phyloP scores from a whole-genome alignment of 2,113 vertebrate species.

The Silurus asotus region DNA sequence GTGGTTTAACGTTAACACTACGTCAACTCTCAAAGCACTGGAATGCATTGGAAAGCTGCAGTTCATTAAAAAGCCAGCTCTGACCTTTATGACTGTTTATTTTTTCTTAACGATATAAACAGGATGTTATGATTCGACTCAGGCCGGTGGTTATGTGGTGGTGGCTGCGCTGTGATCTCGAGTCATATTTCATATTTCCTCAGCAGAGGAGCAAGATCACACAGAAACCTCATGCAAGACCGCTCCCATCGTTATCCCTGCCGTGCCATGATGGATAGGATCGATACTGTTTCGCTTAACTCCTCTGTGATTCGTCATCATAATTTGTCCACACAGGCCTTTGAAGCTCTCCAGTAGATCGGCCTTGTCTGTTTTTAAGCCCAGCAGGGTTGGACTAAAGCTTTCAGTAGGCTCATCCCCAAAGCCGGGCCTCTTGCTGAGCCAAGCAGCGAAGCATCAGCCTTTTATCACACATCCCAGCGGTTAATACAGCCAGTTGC shows the following conservation, averaged over 20 bases:
- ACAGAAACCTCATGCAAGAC: constrained; percentile 48
- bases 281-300: constrained; percentile 58
- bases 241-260: constrained; percentile 39
- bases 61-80: constrained; percentile 19
- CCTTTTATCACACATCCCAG: constrained; percentile 61
- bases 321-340: constrained; percentile 52
- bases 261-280: constrained; percentile 61
- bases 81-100: constrained; percentile 25
- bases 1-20: not conserved
- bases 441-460: constrained; percentile 54
- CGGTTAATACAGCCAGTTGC: constrained; percentile 51
- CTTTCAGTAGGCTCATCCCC: constrained; percentile 58
- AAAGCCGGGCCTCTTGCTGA: constrained; percentile 29
- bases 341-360: constrained; percentile 61
- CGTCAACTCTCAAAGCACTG: not conserved
- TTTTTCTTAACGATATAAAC: constrained; percentile 39
- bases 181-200: constrained; percentile 63
- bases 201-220: constrained; percentile 54
- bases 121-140: constrained; percentile 44
- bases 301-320: constrained; percentile 65
- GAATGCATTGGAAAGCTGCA: constrained; percentile 39
- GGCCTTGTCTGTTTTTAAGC: constrained; percentile 61
- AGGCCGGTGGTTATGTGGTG: constrained; percentile 55
- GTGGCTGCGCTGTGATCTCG: constrained; percentile 56
- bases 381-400: constrained; percentile 34